Conservation (phyloP, 92 coral and sea anemone species). For the Micromussa lordhowensis region DNA sequence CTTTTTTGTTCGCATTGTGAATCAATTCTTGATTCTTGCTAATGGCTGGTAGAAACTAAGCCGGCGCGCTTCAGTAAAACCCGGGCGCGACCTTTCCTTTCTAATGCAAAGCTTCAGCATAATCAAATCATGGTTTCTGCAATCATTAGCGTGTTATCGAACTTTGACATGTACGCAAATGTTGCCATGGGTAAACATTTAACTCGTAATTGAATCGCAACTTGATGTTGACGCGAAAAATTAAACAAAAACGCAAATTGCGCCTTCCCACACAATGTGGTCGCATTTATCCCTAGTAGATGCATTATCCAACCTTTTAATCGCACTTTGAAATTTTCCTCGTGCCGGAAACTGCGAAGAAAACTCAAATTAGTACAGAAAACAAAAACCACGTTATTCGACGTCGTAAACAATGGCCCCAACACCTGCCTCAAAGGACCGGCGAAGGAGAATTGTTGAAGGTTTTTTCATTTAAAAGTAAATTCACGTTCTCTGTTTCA, state of each 20-base stretch:
- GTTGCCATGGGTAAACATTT: conserved; percentile 36
- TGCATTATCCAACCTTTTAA: conserved; percentile 1
- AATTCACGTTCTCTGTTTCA: neutral
- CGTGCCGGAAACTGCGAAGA: conserved; percentile 1
- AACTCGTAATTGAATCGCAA: conserved; percentile 1
- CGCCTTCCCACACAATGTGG: neutral
- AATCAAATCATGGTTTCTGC: conserved; percentile 2
- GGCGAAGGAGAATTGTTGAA: conserved; percentile 11
- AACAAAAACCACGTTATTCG: conserved; percentile 46
- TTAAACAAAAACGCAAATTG: neutral
- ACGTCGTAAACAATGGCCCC: conserved; percentile 7
- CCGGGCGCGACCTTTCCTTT: neutral
- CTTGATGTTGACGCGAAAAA: conserved; percentile 4
- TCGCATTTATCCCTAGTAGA: neutral
- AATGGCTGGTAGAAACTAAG: neutral
- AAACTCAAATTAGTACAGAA: conserved; percentile 18
- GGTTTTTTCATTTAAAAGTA: conserved; percentile 36
- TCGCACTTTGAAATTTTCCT: conserved; percentile 3
- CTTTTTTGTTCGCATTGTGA: neutral
- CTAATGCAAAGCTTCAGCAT: neutral
- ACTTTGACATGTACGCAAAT: neutral
- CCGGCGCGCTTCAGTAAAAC: neutral
- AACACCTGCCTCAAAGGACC: conserved; percentile 33
- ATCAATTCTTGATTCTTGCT: neutral
- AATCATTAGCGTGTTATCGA: conserved; percentile 1